Base-by-base conservation (phyloP, 2,888 invertebrate species). In the Pollenia amentaria region DNA sequence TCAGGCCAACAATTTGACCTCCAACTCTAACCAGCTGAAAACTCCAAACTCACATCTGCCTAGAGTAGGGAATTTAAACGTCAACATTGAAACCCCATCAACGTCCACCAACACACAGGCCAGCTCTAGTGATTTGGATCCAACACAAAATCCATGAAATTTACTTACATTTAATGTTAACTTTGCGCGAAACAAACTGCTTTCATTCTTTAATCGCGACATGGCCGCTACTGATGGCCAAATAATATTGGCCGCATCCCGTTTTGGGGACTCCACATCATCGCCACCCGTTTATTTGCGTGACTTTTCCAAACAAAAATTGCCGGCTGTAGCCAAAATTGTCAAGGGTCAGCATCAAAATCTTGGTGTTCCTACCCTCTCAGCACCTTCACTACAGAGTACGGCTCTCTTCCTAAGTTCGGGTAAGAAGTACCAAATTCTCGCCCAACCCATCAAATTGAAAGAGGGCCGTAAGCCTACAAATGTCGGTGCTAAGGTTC, bases 291-390 rank as follows among this genome's bases (percentile, higher is more conserved):
- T 87, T 12, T 93, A 93, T 87, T 90, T 93, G 90, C 93, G 93
- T 86, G 93, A 93, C 92, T 96, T 96, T 90, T 94, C 95, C 91
- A 97, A 96, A 92, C 95, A 96, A 91, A 95, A 96, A 81, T 93
- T 97, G 85, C 98, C 98, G 14, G 96, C 96, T 89, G 96, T 98
- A 89, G 97, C 97, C 83, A 98, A 98, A 93, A 97, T 98, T 91
- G 97, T 97, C 90, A 98, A 98, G 93, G 98, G 99, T 88, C 98
- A 98, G 93, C 98, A 98, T 94, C 96, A 97, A 89, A 97, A 97
- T 81, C 95, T 99, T 72, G 98, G 98, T 42, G 97, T 97, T 18
- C 97, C 98, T 2, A 97, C 97, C 0, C 94, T 97, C 65, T 97
- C 98, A 51, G 97, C 97, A 90, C 97, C 97, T 7, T 96, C 97